Conservation (phyloP, 1,140 invertebrate species). For the Gonatopus flavifemur region DNA sequence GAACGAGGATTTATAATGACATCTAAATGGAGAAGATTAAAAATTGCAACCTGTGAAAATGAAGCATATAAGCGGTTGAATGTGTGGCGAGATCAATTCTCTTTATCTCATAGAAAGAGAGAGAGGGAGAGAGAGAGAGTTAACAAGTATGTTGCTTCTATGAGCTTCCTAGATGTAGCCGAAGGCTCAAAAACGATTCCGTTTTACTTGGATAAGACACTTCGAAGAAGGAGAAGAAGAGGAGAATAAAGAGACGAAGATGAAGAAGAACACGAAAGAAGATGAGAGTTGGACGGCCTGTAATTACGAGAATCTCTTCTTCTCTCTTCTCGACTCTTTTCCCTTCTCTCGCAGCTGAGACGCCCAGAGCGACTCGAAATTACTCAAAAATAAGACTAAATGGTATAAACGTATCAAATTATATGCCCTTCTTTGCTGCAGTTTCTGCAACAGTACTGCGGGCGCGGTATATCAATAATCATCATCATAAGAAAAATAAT, state of each 20-base stretch:
- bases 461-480: no score
- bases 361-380: conserved; percentile 52
- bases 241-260: conserved; percentile 9
- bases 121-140: no score
- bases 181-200: no score
- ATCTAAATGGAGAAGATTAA: no score
- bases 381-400: conserved; percentile 56
- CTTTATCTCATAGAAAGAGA: no score
- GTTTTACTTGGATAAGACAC: not conserved
- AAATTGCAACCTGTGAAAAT: no score
- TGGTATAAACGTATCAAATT: conserved; percentile 53
- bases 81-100: no score
- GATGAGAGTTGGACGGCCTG: conserved; percentile 39
- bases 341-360: conserved; percentile 45
- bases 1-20: no score
- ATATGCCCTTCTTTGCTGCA: no score
- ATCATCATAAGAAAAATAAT: not conserved
- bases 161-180: conserved; percentile 46
- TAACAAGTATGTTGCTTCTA: no score
- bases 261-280: conserved; percentile 13
- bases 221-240: not conserved
- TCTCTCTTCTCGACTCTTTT: conserved; percentile 17
- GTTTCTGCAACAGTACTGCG: no score
- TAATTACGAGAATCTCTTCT: conserved; percentile 49
- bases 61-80: no score